Evolutionary conservation across 23 tunicate species (phyloP), one percentile per base, ranked within the genome.

Genomic region (Trididemnum clinides): DNA sequence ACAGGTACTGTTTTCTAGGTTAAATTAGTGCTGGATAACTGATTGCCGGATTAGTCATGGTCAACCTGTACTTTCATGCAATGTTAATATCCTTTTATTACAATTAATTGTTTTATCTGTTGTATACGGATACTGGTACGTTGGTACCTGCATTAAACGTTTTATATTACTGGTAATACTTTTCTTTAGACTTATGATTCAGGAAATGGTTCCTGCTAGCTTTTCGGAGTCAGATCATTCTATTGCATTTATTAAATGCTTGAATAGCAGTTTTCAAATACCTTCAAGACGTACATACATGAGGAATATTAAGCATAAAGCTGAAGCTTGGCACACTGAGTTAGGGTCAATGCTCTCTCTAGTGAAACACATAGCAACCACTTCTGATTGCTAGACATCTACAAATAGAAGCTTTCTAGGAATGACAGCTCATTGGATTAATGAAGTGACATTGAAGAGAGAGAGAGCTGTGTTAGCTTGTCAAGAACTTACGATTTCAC

Each of bases 381-480:
- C 75, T 66, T 36, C 75, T 32, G 75, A 66, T 66, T 66, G 75
- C 22, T 66, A 37, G 75, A 29, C 75, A 66, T 30, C 75, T 32
- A 30, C 19, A 30, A 30, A 32, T 32, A 30, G 75, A 66, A 29
- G 37, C 37, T 66, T 66, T 32, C 6, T 66, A 32, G 37, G 75
- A 66, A 66, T 66, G 37, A 66, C 75, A 6, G 37, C 37, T 5
- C 75, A 66, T 32, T 66, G 75, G 75, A 66, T 66, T 20, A 32
- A 66, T 32, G 37, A 66, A 32, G 6, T 29, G 36, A 66, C 75
- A 5, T 32, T 66, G 7, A 66, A 66, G n/a, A 30, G 75, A 66
- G 37, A 32, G 75, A 30, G 31, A 30, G 75, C 75, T 66, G 75
- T 66, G 7, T 32, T 66, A 29, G 36, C 37, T 10, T 66, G 75